These are phyloP conservation scores for Porites divaricata DNA, from an alignment of 92 coral and sea anemone species.

Conservation along the genomic window DNA sequence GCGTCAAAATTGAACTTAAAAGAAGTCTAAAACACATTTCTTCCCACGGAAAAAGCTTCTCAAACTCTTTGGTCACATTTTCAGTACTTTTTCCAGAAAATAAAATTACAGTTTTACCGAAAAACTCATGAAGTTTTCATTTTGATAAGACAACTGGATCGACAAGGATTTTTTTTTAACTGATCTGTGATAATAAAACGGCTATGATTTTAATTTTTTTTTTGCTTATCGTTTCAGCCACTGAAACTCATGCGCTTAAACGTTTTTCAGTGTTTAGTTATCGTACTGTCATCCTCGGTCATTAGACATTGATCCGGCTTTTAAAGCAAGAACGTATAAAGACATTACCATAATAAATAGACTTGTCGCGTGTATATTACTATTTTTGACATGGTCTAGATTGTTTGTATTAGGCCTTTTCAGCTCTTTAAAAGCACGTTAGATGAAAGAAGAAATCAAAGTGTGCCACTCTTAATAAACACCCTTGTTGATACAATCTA, in stretches of 20 bases:
- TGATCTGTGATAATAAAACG: neutral
- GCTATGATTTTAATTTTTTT: neutral
- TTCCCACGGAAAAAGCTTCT: neutral
- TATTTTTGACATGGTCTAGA: neutral
- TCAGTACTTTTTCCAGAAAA: neutral
- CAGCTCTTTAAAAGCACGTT: constrained; percentile 18
- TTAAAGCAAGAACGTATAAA: neutral
- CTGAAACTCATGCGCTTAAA: neutral
- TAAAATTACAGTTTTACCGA: neutral
- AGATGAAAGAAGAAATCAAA: constrained; percentile 13
- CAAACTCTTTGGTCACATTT: neutral
- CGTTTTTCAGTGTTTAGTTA: neutral
- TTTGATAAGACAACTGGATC: neutral
- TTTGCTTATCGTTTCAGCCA: neutral
- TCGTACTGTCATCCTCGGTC: neutral
- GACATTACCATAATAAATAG: constrained; percentile 23
- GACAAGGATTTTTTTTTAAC: neutral
- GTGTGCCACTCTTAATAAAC: neutral
- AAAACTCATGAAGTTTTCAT: neutral
- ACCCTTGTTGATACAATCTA: constrained; percentile 14
- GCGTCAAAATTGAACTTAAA: neutral
- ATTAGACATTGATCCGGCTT: constrained; percentile 8
- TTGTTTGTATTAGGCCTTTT: constrained; percentile 11
- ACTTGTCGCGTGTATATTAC: neutral
- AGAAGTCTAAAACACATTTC: neutral